Conservation (phyloP, 30 jellyfish, hydroid and myxozoan species). For the Pseudorhiza aurosa region DNA sequence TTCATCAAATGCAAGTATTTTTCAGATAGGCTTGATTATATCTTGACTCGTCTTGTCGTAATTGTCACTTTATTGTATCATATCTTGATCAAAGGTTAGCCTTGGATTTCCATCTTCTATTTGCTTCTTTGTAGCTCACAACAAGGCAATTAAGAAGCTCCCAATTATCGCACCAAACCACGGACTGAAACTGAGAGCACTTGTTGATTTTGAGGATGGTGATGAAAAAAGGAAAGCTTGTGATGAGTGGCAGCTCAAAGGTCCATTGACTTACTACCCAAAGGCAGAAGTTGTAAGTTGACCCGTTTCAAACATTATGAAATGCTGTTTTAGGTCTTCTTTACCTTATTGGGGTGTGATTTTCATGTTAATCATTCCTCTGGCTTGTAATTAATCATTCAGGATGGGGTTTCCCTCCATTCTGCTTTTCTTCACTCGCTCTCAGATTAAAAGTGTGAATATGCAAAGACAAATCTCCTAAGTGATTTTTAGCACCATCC, state of each 20-base stretch:
- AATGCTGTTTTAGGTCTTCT: no score
- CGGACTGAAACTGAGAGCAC: conserved; percentile 88
- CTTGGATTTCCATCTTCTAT: background rate
- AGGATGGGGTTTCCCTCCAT: background rate
- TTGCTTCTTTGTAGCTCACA: conserved; percentile 43
- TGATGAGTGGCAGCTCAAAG: conserved; percentile 97
- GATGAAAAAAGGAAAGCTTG: conserved; percentile 80
- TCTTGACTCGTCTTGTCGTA: no score
- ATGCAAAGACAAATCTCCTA: no score
- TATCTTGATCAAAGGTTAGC: no score
- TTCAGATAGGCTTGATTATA: no score
- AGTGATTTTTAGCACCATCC: no score
- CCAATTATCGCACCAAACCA: conserved; percentile 83
- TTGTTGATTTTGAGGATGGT: conserved; percentile 68
- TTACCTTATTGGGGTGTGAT: no score
- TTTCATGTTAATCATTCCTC: no score
- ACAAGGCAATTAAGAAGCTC: conserved; percentile 72
- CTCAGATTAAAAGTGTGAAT: no score
- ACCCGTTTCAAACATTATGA: no score
- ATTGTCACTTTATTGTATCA: no score
- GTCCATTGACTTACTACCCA: conserved; percentile 97
- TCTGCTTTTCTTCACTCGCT: background rate
- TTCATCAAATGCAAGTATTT: no score
- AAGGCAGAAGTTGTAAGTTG: conserved; percentile 82
- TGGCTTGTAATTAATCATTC: background rate